Conservation (phyloP, 2,888 invertebrate species). For the Empis stercorea region DNA sequence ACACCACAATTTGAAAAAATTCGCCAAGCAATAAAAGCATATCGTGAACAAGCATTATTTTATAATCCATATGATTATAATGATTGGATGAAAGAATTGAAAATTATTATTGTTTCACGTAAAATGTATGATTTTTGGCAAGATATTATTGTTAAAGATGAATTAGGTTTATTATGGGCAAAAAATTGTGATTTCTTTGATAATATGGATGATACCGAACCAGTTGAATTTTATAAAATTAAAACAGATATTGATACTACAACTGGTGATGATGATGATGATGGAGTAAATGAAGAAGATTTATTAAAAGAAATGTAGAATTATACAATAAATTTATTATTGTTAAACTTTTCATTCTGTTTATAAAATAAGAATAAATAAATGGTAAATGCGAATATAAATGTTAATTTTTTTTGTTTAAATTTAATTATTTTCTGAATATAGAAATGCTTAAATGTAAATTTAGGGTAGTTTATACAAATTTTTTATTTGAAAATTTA, state of each 20-base stretch:
- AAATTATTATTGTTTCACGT: conserved; percentile 22
- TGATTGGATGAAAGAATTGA: conserved; percentile 27
- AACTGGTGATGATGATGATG: neutral
- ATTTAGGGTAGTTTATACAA: too few species aligned
- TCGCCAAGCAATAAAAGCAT: conserved; percentile 20
- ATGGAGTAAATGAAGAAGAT: neutral
- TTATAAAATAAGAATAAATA: too few species aligned
- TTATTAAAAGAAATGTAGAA: neutral
- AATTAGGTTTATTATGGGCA: conserved; percentile 26
- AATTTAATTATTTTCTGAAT: too few species aligned
- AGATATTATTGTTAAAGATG: conserved; percentile 22
- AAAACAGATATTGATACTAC: conserved; percentile 4
- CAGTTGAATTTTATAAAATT: conserved; percentile 23
- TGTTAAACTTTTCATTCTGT: too few species aligned
- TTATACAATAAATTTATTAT: too few species aligned
- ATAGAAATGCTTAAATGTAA: too few species aligned
- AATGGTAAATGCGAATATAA: too few species aligned
- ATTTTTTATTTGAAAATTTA: too few species aligned
- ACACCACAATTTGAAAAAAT: conserved; percentile 22
- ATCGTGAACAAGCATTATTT: conserved; percentile 35
- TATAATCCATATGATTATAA: conserved; percentile 26
- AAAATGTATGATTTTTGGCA: conserved; percentile 27
- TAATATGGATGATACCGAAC: conserved; percentile 18
- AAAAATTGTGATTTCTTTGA: conserved; percentile 27
- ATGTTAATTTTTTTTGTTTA: too few species aligned